Conservation (phyloP, 2,888 invertebrate species). For the Theretra japonica region DNA sequence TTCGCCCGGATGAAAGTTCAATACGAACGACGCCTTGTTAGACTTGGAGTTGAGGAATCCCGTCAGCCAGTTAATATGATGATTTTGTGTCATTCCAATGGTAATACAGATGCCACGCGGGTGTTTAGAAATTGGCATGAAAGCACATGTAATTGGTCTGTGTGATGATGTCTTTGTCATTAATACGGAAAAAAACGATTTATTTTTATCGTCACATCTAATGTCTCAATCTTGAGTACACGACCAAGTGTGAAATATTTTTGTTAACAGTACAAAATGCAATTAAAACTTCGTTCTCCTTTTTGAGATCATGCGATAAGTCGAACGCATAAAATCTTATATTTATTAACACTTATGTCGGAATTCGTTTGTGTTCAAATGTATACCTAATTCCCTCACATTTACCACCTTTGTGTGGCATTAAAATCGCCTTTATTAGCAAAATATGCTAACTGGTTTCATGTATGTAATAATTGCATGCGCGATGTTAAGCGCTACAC, state of each 20-base stretch:
- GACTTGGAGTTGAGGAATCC: background rate
- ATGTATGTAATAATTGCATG: slow-evolving; percentile 12
- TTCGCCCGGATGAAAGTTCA: slow-evolving; percentile 21
- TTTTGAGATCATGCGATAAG: background rate
- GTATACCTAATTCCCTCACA: background rate
- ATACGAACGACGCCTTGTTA: slow-evolving; percentile 9
- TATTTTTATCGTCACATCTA: background rate
- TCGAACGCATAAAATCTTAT: slow-evolving; percentile 3
- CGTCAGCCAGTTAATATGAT: slow-evolving; percentile 12
- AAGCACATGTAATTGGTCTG: background rate
- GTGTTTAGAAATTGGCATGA: slow-evolving; percentile 15
- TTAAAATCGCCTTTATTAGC: background rate
- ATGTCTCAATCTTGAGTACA: background rate
- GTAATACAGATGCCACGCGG: background rate
- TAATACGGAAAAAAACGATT: background rate
- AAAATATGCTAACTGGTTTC: slow-evolving; percentile 17
- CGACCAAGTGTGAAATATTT: background rate
- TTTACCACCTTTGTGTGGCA: slow-evolving; percentile 4
- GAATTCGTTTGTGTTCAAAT: background rate
- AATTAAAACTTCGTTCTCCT: background rate
- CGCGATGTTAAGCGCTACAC: slow-evolving; percentile 18
- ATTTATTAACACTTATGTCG: background rate
- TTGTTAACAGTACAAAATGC: background rate
- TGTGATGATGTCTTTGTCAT: background rate
- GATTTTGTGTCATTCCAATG: slow-evolving; percentile 10